Conservation (phyloP, 2,797 vertebrate species). For the Galaxias olidus region DNA sequence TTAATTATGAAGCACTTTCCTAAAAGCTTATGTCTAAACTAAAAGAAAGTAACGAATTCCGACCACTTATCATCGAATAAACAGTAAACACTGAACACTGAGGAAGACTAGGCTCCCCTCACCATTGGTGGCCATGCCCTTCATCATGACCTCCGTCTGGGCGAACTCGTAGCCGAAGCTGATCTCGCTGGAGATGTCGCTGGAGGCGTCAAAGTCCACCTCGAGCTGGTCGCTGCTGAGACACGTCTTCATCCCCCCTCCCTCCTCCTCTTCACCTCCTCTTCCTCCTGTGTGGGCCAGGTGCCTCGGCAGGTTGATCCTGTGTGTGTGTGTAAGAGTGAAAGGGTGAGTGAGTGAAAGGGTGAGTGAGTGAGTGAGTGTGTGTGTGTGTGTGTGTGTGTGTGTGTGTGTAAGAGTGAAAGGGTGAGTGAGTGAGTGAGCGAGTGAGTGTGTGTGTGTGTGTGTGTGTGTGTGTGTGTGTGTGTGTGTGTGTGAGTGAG, state of each 20-base stretch:
- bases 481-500: slow-evolving; percentile 7
- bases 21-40: too few species aligned
- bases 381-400: background rate
- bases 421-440: background rate
- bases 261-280: slow-evolving; percentile 77
- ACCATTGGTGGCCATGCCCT: slow-evolving; percentile 89
- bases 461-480: background rate
- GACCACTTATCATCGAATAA: too few species aligned
- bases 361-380: background rate
- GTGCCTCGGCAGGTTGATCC: slow-evolving; percentile 87
- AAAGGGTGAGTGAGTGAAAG: background rate
- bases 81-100: too few species aligned
- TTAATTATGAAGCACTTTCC: too few species aligned
- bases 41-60: too few species aligned
- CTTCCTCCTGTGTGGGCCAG: slow-evolving; percentile 52
- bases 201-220: slow-evolving; percentile 82
- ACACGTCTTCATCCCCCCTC: slow-evolving; percentile 73
- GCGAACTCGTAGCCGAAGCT: slow-evolving; percentile 93
- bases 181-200: slow-evolving; percentile 89
- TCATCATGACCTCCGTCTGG: slow-evolving; percentile 98
- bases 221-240: slow-evolving; percentile 84
- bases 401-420: too few species aligned
- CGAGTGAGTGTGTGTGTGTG: background rate
- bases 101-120: slow-evolving; percentile 42
- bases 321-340: slow-evolving; percentile 42